Evolutionary conservation across 2,888 invertebrate genomes (phyloP).

Genomic region (Bombylius discolor): DNA sequence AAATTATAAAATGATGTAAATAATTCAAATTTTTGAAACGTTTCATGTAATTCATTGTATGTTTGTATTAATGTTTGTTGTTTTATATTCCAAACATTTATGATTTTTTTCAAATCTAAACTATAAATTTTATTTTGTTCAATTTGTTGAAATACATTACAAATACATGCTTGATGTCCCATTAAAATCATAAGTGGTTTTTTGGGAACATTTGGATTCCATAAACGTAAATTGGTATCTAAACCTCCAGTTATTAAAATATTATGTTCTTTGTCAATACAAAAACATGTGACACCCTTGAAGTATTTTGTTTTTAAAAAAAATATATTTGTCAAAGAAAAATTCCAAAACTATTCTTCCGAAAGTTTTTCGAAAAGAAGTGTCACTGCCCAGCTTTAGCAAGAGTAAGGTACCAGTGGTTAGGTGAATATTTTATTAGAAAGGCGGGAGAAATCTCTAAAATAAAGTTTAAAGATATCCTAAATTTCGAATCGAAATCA

Average conservation of each 20-base stretch:
- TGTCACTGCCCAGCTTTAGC: too few species aligned
- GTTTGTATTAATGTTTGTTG: constrained; percentile 53
- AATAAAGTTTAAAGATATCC: too few species aligned
- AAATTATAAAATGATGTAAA: constrained; percentile 52
- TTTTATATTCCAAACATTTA: constrained; percentile 66
- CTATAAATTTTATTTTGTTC: constrained; percentile 54
- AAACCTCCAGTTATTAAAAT: constrained; percentile 58
- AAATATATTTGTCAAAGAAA: background rate
- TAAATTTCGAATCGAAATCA: too few species aligned
- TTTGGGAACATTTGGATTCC: constrained; percentile 66
- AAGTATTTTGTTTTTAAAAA: background rate
- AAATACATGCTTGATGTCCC: constrained; percentile 60
- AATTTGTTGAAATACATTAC: constrained; percentile 53
- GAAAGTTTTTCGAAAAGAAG: background rate
- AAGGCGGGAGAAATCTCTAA: too few species aligned
- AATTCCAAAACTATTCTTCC: too few species aligned
- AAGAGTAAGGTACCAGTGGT: too few species aligned
- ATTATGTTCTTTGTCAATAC: constrained; percentile 44
- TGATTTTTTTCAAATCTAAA: constrained; percentile 52
- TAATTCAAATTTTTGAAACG: constrained; percentile 47
- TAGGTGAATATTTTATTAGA: too few species aligned
- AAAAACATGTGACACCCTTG: constrained; percentile 51
- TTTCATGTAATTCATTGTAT: constrained; percentile 48
- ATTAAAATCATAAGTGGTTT: constrained; percentile 49
- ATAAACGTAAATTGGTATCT: constrained; percentile 59